Evolutionary conservation across 2,113 vertebrate species (phyloP), one percentile per base, ranked within the genome.

Genomic region (Ceratotherium simum): DNA sequence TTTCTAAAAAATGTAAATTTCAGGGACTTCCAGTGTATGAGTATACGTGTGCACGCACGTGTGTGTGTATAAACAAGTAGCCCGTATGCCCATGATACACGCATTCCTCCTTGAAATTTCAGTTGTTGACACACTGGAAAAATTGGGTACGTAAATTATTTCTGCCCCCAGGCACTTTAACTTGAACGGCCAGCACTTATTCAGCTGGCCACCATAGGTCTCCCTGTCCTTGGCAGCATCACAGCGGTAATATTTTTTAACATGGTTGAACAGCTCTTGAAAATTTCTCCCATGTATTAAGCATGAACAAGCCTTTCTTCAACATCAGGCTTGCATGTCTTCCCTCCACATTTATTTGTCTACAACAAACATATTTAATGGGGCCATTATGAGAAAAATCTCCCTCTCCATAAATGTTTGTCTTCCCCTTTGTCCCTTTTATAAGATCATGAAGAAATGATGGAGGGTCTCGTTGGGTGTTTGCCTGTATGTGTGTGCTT

Each of bases 221-320:
- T 98, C 94, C 58, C 91, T 97, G 98, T 98, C 98, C 98, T 98
- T 98, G 97, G 98, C 98, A 98, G 90, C 54, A 88, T 96, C 97
- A 98, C 96, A 97, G 97, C 92, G 81, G 83, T 91, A 98, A 97
- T 98, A 98, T 98, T 98, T 99, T 98, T 98, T 98, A 98, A 95
- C 97, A 98, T 97, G 97, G 98, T 97, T 98, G 98, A 98, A 94
- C 96, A 98, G 95, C 83, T 97, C 96, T 98, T 98, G 97, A 97
- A 96, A 98, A 95, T 98, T 97, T 98, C 90, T 98, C 90, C 97
- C 95, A 97, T 91, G 97, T 98, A 97, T 98, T 98, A 98, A 98
- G 96, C 90, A 97, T 95, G 97, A 98, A 97, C 79, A 20, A 95
- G 96, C 29, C 97, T 98, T 98, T 97, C 83, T 97, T 97, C 91